Percentiles rank a stretch among this genome's conserved stretches.
Conservation (phyloP, 2,113 vertebrate species). For the Pardalotus punctatus region DNA sequence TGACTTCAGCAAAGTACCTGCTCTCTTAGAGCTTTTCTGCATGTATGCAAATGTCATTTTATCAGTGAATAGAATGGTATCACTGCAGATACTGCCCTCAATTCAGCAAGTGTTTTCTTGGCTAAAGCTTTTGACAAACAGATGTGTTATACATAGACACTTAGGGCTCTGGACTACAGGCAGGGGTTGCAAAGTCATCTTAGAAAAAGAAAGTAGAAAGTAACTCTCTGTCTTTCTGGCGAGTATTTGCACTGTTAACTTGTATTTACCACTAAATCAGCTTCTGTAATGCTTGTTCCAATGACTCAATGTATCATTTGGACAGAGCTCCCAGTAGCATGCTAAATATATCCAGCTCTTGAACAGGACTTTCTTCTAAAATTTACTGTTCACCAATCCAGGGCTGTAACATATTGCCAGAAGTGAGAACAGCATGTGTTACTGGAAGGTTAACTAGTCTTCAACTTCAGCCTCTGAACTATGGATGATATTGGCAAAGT, state of each 20-base stretch:
- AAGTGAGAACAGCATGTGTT: neutral
- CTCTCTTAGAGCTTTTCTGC: neutral
- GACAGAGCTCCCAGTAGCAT: conserved; percentile 7
- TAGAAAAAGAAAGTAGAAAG: neutral
- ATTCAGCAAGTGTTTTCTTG: neutral
- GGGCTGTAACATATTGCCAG: neutral
- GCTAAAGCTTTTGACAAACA: neutral
- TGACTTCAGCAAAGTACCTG: neutral
- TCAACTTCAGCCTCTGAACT: neutral
- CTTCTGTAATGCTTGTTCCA: neutral
- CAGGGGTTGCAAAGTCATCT: neutral
- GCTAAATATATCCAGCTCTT: conserved; percentile 12
- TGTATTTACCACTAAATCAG: conserved; percentile 28
- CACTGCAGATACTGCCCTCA: neutral
- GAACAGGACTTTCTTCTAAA: neutral
- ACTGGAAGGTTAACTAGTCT: neutral
- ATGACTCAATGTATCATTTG: conserved; percentile 3
- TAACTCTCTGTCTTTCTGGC: neutral
- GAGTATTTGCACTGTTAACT: neutral
- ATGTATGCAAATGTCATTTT: neutral
- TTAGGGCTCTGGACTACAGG: neutral
- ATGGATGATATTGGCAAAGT: neutral
- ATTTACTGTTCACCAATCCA: neutral
- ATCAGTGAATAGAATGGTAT: neutral
- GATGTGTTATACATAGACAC: neutral